Percentiles rank a stretch among this genome's conserved stretches.
Evolutionary conservation across 37 sponge, comb jelly and placozoan species (phyloP).

Genomic region (Beroe ovata): DNA sequence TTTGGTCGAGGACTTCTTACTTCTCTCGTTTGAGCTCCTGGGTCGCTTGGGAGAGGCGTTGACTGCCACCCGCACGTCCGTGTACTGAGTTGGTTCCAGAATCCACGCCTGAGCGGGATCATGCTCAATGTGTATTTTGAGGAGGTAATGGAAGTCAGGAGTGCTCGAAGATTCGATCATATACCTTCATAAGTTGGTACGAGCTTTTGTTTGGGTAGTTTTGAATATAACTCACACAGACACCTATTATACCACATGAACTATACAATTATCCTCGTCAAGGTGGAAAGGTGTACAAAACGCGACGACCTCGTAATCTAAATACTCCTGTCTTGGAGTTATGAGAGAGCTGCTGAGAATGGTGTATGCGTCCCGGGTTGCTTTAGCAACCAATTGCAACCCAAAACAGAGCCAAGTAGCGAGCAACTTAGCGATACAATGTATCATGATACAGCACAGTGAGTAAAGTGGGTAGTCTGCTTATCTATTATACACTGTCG

Average conservation of each 20-base stretch:
- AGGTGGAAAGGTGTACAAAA: not conserved
- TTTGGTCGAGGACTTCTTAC: slow-evolving; percentile 48
- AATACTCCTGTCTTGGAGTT: not conserved
- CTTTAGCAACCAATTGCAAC: not conserved
- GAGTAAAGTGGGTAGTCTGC: too few species aligned
- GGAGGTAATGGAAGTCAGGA: too few species aligned
- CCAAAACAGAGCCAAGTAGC: not conserved
- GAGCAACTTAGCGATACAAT: not conserved
- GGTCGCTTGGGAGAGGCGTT: slow-evolving; percentile 59
- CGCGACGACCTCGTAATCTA: not conserved
- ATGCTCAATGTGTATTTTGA: too few species aligned
- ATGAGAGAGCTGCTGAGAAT: not conserved
- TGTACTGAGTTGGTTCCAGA: slow-evolving; percentile 41
- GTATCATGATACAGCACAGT: too few species aligned
- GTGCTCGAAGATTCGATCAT: too few species aligned
- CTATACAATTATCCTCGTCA: slow-evolving; percentile 20
- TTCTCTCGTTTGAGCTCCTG: slow-evolving; percentile 22
- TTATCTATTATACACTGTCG: too few species aligned
- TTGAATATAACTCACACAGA: too few species aligned
- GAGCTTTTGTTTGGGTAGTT: too few species aligned
- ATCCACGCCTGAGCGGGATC: slow-evolving; percentile 67
- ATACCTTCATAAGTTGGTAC: too few species aligned
- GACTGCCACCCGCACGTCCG: slow-evolving; percentile 48
- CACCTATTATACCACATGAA: slow-evolving; percentile 36
- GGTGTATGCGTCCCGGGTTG: not conserved